Evolutionary conservation across 2,888 invertebrate genomes (phyloP).

Genomic region (Platypus cylindrus): DNA sequence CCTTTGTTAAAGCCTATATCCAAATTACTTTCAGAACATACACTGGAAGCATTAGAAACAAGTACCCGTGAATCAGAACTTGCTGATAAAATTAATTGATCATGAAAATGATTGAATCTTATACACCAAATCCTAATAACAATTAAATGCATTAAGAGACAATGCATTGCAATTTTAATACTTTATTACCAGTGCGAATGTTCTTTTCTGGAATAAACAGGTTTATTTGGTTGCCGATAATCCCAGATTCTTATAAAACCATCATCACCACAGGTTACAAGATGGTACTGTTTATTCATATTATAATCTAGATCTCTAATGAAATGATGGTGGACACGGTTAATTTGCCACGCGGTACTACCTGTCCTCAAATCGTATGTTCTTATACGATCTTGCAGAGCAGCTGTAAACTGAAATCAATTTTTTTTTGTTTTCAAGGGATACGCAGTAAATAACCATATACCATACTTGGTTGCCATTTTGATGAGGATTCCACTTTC

Average conservation of each 20-base stretch:
- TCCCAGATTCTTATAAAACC: slow-evolving; percentile 95
- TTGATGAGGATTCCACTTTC: slow-evolving; percentile 94
- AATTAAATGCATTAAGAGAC: neutral
- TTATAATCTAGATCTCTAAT: slow-evolving; percentile 92
- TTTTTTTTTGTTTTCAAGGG: neutral
- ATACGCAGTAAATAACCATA: neutral
- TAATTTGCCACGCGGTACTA: slow-evolving; percentile 68
- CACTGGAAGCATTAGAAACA: slow-evolving; percentile 73
- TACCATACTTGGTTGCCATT: slow-evolving; percentile 62
- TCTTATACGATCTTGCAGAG: slow-evolving; percentile 73
- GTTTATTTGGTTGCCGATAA: slow-evolving; percentile 64
- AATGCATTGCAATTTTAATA: too few relatives aligned
- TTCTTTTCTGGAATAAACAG: slow-evolving; percentile 68
- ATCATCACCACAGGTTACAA: slow-evolving; percentile 93
- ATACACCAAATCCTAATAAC: slow-evolving; percentile 80
- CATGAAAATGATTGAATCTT: slow-evolving; percentile 91
- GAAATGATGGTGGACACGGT: slow-evolving; percentile 72
- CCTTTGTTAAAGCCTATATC: slow-evolving; percentile 35
- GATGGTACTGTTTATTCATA: slow-evolving; percentile 90
- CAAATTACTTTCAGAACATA: slow-evolving; percentile 68
- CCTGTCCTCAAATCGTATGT: slow-evolving; percentile 78
- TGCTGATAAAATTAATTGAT: slow-evolving; percentile 85
- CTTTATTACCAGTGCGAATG: slow-evolving; percentile 83
- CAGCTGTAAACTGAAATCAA: slow-evolving; percentile 56
- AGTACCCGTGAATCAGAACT: slow-evolving; percentile 91